Evolutionary conservation across 2,113 vertebrate species (phyloP), one percentile per base, ranked within the genome.

Genomic region (Numenius arquata): DNA sequence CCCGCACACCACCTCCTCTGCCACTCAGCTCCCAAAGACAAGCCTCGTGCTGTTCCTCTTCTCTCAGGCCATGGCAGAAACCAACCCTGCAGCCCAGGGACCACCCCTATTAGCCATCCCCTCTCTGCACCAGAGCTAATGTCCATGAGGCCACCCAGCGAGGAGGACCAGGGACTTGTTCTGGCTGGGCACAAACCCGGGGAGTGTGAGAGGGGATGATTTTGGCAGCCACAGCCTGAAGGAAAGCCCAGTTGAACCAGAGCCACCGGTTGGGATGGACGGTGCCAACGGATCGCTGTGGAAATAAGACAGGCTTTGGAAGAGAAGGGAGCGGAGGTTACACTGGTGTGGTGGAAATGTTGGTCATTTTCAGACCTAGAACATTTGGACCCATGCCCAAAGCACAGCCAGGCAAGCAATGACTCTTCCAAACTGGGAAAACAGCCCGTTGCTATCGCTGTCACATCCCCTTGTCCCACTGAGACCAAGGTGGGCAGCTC

Each of bases 71-170:
- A n/a, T n/a, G n/a, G n/a, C n/a, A n/a, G n/a, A n/a, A n/a, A n/a
- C n/a, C n/a, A n/a, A n/a, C n/a, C n/a, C n/a, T n/a, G n/a, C n/a
- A n/a, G n/a, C n/a, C n/a, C n/a, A n/a, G n/a, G n/a, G n/a, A n/a
- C n/a, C n/a, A n/a, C 9, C 29, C 4, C 34, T 56, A 6, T 15
- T 8, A 12, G 26, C 34, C 0, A 0, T 56, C 29, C 22, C 11
- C 10, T 48, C n/a, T 12, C 27, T 41, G 36, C 4, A 0, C 21
- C n/a, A 17, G 4, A 26, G 16, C 16, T 48, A 30, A 38, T 0
- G 0, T 15, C 41, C 5, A 27, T 50, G n/a, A 59, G 18, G 14
- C 10, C 4, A 2, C 1, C 1, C 11, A 38, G n/a, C 4, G 2
- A 48, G 20, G 27, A 48, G 58, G 27, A 32, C 20, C n/a, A 77